Conservation (phyloP, 2,113 vertebrate genomes). For the Leptobrachium leishanense region DNA sequence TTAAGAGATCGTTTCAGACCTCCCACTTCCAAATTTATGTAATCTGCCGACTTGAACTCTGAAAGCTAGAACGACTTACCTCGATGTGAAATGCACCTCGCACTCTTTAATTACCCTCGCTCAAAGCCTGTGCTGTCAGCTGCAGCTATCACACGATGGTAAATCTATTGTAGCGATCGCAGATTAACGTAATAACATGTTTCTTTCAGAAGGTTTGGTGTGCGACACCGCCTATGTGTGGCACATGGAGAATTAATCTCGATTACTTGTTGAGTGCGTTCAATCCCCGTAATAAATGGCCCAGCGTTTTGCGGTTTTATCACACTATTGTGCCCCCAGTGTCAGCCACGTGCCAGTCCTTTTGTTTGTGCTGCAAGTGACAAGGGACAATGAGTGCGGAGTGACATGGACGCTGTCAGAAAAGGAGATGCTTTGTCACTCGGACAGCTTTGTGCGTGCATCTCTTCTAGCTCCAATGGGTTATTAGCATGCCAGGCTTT, state of each 20-base stretch:
- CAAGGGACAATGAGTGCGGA: constrained; percentile 1
- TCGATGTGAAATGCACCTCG: too few relatives aligned
- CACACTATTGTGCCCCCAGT: background rate
- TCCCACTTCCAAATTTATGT: too few relatives aligned
- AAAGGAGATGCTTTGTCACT: background rate
- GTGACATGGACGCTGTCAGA: constrained; percentile 11
- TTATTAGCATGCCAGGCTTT: constrained; percentile 21
- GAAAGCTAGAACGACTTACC: too few relatives aligned
- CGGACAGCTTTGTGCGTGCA: constrained; percentile 12
- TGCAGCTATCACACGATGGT: background rate
- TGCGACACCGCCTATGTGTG: background rate
- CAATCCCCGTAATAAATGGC: background rate
- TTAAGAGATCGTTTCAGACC: too few relatives aligned
- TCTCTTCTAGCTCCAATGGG: constrained; percentile 14
- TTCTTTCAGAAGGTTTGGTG: background rate
- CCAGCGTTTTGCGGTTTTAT: background rate
- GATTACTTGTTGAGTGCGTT: background rate
- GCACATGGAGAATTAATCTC: background rate
- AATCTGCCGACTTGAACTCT: too few relatives aligned
- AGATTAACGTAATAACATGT: background rate
- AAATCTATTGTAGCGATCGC: background rate
- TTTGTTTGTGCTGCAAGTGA: constrained; percentile 13
- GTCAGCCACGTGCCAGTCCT: background rate
- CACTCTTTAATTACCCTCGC: too few relatives aligned
- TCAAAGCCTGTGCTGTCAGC: background rate